Conservation (phyloP, 2,888 invertebrate species). For the Biston betularia region DNA sequence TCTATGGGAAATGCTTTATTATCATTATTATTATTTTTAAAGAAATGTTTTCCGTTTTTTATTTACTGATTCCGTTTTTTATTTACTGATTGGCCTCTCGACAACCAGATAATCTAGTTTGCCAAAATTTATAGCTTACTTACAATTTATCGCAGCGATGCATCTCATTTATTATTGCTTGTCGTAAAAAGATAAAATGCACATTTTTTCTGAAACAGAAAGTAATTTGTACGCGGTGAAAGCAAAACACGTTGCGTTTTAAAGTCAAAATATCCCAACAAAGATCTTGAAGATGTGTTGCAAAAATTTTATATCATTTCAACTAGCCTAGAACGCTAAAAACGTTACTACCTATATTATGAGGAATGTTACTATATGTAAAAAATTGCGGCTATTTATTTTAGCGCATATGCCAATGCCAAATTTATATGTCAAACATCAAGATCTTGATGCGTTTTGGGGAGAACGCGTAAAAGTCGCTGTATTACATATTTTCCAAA, state of each 20-base stretch:
- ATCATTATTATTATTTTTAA: no score
- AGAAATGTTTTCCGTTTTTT: background rate
- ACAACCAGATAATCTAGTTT: conserved; percentile 12
- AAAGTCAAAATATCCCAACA: background rate
- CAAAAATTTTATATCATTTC: no score
- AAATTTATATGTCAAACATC: no score
- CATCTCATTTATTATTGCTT: background rate
- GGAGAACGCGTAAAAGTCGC: no score
- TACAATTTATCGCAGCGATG: background rate
- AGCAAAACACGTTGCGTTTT: conserved; percentile 19
- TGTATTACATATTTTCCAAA: no score
- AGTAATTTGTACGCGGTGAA: conserved; percentile 35
- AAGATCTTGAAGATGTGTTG: background rate
- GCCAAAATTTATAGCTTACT: conserved; percentile 4
- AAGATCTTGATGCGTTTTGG: no score
- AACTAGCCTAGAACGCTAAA: no score
- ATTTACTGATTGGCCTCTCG: conserved; percentile 4
- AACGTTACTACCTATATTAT: no score
- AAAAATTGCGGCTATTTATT: no score
- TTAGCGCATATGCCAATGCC: no score
- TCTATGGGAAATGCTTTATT: no score
- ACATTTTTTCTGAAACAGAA: conserved; percentile 30
- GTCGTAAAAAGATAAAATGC: conserved; percentile 8
- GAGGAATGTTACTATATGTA: no score
- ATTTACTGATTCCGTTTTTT: background rate